Conservation (phyloP, 2,888 invertebrate species). For the Stenoptilia bipunctidactyla region DNA sequence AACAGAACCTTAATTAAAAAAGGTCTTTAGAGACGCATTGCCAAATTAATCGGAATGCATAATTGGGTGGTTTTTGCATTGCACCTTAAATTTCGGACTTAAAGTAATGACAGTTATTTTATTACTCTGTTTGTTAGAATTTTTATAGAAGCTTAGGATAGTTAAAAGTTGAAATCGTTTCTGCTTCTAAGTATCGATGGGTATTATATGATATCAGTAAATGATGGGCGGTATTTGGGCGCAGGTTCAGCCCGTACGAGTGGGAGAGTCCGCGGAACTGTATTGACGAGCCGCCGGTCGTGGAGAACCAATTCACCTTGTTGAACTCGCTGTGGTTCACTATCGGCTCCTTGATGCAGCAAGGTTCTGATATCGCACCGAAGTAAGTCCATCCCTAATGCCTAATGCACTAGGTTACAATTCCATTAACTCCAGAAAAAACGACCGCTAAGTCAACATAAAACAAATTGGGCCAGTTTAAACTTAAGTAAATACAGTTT, state of each 20-base stretch:
- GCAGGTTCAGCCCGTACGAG: slow-evolving; percentile 93
- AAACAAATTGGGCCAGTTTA: slow-evolving; percentile 11
- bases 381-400: slow-evolving; percentile 79
- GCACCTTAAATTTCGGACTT: neutral
- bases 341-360: slow-evolving; percentile 92
- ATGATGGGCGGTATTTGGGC: slow-evolving; percentile 55
- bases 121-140: too few species aligned
- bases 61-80: neutral
- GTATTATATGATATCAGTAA: slow-evolving; percentile 18
- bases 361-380: slow-evolving; percentile 92
- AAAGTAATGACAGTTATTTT: too few species aligned
- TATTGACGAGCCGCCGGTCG: slow-evolving; percentile 85
- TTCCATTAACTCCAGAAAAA: slow-evolving; percentile 19
- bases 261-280: slow-evolving; percentile 91
- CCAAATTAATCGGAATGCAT: neutral
- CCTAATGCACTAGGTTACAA: slow-evolving; percentile 39
- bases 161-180: too few species aligned
- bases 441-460: neutral
- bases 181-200: neutral
- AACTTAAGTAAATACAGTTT: slow-evolving; percentile 14
- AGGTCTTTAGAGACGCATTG: too few species aligned
- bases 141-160: too few species aligned
- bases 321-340: slow-evolving; percentile 96
- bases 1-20: neutral
- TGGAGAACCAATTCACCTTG: slow-evolving; percentile 92